Base-by-base conservation (phyloP, 2,797 vertebrate genomes). In the Prunella strophiata region DNA sequence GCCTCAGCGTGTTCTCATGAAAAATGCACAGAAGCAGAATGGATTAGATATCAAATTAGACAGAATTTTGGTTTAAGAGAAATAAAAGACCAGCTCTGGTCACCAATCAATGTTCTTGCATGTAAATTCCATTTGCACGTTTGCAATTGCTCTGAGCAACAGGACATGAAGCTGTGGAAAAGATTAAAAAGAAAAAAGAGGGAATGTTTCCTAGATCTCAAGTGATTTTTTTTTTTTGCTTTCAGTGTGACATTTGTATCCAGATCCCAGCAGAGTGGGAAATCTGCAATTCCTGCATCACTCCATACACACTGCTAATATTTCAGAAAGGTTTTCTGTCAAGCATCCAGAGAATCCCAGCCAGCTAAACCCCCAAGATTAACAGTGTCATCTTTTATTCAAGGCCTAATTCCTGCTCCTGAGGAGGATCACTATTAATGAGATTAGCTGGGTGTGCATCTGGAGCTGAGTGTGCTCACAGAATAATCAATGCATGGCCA, bases 221-320 rank as follows among this genome's bases (percentile, higher is more conserved):
- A 58, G 9, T 50, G 29, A 10, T 30, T 17, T 9, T 36, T 36
- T 36, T 2, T 62, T 80, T 22, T 34, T 27, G 14, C 45, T 50
- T 30, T 17, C 27, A 10, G 29, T 47, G 21, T 21, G 51, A 45
- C 9, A 8, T 61, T 36, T 57, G 7, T 2, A 5, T 10, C 40
- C 45, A 9, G 67, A 42, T 19, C 47, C 57, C 52, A 63, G 25
- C 10, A 58, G 57, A 7, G 18, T 14, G 16, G 34, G 3, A 52
- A 67, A 3, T 18, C 26, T 34, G 20, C 13, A 2, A 1, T 15
- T 40, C 67, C 77, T 38, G 62, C 43, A 19, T 11, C 59, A 10
- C 36, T 32, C 59, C 6, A 0, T 1, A 4, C 16, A 45, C 16
- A 1, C n/a, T 4, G 20, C 30, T 85, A 4, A 10, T 16, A 7